Conservation (phyloP, 2,797 vertebrate genomes). For the Phoxinus dragarum region DNA sequence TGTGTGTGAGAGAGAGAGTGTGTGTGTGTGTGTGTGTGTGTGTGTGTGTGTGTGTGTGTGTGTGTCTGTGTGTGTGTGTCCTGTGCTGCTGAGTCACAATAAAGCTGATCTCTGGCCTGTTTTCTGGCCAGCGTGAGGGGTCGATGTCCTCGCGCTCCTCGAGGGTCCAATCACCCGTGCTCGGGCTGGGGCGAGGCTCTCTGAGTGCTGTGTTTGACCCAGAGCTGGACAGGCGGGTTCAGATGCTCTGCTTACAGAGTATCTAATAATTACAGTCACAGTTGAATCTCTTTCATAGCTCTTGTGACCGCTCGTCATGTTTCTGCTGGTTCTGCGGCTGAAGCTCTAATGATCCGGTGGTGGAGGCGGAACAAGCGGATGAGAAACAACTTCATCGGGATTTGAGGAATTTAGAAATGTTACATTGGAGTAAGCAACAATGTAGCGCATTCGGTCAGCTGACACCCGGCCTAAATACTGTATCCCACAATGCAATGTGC, state of each 20-base stretch:
- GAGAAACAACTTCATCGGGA: background rate
- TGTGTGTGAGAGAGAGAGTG: too few relatives aligned
- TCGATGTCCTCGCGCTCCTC: background rate
- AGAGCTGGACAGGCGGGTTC: background rate
- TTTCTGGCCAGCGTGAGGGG: background rate
- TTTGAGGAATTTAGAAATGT: slow-evolving; percentile 7
- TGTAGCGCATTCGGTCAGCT: background rate
- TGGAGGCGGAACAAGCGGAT: background rate
- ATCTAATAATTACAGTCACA: background rate
- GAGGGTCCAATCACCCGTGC: background rate
- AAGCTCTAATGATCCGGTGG: background rate
- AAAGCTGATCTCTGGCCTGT: slow-evolving; percentile 22
- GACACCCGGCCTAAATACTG: background rate
- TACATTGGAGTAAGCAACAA: background rate
- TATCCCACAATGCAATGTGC: background rate
- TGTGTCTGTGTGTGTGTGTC: too few relatives aligned
- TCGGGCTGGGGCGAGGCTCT: background rate
- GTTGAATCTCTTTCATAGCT: background rate
- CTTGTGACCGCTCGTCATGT: background rate
- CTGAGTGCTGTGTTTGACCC: background rate
- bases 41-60: too few relatives aligned
- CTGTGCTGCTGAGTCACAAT: background rate
- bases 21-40: too few relatives aligned
- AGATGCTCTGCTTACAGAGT: background rate
- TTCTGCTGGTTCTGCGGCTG: background rate